These are phyloP conservation scores for Hemicordylus capensis DNA, from an alignment of 2,113 vertebrate species.

Conservation along the genomic window DNA sequence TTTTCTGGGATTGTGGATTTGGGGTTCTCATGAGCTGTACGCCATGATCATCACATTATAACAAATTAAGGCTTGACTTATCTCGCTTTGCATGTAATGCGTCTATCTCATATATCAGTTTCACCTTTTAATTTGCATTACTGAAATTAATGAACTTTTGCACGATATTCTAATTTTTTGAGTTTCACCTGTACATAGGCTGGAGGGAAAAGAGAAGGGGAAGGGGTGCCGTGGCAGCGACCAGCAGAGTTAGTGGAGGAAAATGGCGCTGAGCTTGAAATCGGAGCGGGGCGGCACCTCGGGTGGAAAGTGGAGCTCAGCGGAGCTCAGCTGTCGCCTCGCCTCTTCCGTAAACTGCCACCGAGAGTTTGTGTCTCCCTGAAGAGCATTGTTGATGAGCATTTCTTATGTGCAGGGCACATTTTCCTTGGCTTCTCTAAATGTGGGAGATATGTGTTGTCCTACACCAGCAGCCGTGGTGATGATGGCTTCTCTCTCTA, in stretches of 20 bases:
- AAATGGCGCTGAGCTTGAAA: constrained; percentile 97
- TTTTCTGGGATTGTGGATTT: too few relatives aligned
- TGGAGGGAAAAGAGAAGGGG: constrained; percentile 48
- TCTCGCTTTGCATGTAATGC: too few relatives aligned
- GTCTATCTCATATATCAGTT: too few relatives aligned
- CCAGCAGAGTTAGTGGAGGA: constrained; percentile 57
- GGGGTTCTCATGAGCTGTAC: too few relatives aligned
- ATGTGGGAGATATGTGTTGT: constrained; percentile 92
- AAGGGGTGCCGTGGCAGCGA: constrained; percentile 69
- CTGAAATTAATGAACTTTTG: too few relatives aligned
- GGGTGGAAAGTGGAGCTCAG: constrained; percentile 72
- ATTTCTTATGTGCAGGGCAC: constrained; percentile 90
- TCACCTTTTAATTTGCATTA: too few relatives aligned
- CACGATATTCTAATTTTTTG: too few relatives aligned
- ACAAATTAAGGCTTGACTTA: too few relatives aligned
- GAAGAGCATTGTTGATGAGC: constrained; percentile 91
- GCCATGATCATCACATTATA: too few relatives aligned
- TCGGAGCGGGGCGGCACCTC: constrained; percentile 78
- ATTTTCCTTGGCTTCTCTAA: constrained; percentile 95
- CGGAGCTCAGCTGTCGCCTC: constrained; percentile 86
- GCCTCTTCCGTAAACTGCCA: constrained; percentile 89
- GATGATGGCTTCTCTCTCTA: constrained; percentile 91
- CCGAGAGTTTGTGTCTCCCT: constrained; percentile 89
- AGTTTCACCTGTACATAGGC: too few relatives aligned
- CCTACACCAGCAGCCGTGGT: constrained; percentile 90